phyloP scores from a whole-genome alignment of 1,140 invertebrate species.

The Drosophila yakuba region DNA sequence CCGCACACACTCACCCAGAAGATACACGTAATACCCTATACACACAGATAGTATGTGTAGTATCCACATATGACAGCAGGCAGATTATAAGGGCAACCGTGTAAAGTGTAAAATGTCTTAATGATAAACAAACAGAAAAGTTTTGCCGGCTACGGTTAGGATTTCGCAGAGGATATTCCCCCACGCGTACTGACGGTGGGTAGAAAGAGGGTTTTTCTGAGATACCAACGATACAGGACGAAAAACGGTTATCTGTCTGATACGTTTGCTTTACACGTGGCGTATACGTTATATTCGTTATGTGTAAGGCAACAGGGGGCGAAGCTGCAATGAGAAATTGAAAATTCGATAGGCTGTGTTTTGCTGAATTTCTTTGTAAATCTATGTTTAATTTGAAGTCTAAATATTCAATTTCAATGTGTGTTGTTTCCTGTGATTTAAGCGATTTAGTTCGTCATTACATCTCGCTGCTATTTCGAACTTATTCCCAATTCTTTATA shows the following conservation, averaged over 20 bases:
- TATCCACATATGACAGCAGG: slow-evolving; percentile 62
- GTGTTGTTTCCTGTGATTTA: neutral
- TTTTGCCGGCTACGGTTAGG: slow-evolving; percentile 66
- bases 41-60: slow-evolving; percentile 3
- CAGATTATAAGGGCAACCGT: slow-evolving; percentile 78
- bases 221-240: slow-evolving; percentile 4
- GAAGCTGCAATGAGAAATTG: too few relatives aligned
- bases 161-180: slow-evolving; percentile 41
- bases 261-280: slow-evolving; percentile 51
- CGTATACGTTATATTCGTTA: slow-evolving; percentile 67
- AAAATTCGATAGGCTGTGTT: too few relatives aligned
- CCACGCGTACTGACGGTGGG: slow-evolving; percentile 1
- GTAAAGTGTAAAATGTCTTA: slow-evolving; percentile 80
- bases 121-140: slow-evolving; percentile 83
- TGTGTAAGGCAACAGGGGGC: too few relatives aligned
- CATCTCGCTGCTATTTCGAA: slow-evolving; percentile 63
- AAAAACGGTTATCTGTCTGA: slow-evolving; percentile 44
- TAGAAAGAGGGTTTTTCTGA: slow-evolving; percentile 20
- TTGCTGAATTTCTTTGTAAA: too few relatives aligned
- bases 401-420: too few relatives aligned
- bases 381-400: too few relatives aligned
- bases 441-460: slow-evolving; percentile 47
- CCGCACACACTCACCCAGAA: slow-evolving; percentile 41
- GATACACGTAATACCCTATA: slow-evolving; percentile 4
- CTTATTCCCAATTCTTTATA: slow-evolving; percentile 80